Evolutionary conservation across 2,888 invertebrate species (phyloP).

Genomic region (Hirudinaria manillensis): DNA sequence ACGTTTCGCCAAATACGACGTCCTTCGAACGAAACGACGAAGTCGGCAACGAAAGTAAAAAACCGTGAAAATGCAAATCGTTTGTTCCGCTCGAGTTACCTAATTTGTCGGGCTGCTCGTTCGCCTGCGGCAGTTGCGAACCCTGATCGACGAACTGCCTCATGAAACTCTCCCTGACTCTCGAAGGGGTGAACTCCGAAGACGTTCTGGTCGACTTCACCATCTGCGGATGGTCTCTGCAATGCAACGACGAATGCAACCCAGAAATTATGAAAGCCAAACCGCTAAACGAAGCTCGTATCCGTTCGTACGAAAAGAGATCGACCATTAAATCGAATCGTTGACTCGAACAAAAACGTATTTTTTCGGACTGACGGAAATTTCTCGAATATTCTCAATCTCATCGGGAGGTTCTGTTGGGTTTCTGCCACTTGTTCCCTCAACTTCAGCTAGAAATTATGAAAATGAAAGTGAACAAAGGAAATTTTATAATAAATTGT

Average conservation of each 20-base stretch:
- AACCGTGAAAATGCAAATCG: too few species aligned
- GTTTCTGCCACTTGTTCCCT: conserved; percentile 97
- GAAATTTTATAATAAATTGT: background rate
- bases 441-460: conserved; percentile 65
- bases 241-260: conserved; percentile 11
- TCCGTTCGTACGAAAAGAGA: too few species aligned
- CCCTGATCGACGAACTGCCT: conserved; percentile 67
- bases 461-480: background rate
- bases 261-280: background rate
- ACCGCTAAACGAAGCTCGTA: background rate
- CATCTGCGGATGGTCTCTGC: conserved; percentile 88
- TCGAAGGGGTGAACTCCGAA: conserved; percentile 61
- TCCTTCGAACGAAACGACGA: too few species aligned
- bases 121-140: conserved; percentile 20
- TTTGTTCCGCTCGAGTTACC: too few species aligned
- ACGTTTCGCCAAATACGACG: too few species aligned
- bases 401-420: conserved; percentile 86
- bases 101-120: background rate
- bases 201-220: conserved; percentile 81
- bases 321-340: too few species aligned
- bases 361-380: conserved; percentile 65
- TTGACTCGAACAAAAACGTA: background rate
- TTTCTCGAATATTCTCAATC: conserved; percentile 90
- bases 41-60: too few species aligned
- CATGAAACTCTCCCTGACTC: conserved; percentile 95